Percentiles rank a stretch among this genome's conserved stretches.
phyloP scores from a whole-genome alignment of 2,888 invertebrate species.

The Argyresthia albistria region DNA sequence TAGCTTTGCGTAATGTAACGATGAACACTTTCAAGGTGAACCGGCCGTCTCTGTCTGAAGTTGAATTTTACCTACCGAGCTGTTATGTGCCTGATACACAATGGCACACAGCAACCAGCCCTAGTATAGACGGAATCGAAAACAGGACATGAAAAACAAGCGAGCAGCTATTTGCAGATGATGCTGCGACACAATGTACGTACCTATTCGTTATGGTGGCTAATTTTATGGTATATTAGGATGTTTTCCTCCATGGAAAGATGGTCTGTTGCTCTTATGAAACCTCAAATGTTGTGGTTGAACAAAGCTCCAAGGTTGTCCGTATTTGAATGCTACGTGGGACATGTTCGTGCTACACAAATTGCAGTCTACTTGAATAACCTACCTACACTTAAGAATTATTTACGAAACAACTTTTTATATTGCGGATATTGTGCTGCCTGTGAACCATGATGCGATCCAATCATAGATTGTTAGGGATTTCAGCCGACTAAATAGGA shows the following conservation, averaged over 20 bases:
- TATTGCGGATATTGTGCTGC: background rate
- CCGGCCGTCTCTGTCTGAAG: constrained; percentile 23
- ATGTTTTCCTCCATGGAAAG: background rate
- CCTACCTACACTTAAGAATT: background rate
- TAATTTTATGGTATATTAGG: background rate
- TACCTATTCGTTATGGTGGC: background rate
- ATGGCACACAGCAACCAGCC: background rate
- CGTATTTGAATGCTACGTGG: background rate
- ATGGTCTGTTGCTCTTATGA: background rate
- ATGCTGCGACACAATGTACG: background rate
- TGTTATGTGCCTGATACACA: background rate
- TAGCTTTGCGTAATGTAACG: constrained; percentile 30
- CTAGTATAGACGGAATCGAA: background rate
- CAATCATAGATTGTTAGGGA: no score
- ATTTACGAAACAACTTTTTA: background rate
- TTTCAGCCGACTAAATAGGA: no score
- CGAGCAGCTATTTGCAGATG: background rate
- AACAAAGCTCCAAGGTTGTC: background rate
- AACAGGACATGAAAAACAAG: background rate
- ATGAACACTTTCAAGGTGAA: constrained; percentile 58
- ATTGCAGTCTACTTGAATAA: background rate
- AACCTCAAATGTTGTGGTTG: constrained; percentile 1
- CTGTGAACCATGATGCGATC: background rate
- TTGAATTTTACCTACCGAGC: background rate
- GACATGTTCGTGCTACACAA: background rate